phyloP scores from a whole-genome alignment of 1,140 invertebrate genomes.

The Thrips palmi region DNA sequence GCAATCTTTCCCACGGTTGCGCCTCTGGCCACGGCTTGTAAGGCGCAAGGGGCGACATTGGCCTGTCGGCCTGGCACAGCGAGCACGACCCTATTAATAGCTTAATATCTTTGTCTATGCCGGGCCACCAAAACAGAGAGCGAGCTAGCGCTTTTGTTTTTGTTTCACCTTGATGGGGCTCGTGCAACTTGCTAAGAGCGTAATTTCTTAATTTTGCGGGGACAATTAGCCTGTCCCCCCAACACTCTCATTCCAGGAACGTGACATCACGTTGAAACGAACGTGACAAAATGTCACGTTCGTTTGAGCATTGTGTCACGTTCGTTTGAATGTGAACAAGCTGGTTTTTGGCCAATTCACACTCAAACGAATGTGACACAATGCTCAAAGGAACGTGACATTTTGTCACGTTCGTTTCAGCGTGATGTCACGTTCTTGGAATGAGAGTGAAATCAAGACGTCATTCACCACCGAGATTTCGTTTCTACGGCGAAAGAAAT shows the following conservation, averaged over 20 bases:
- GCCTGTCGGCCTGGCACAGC: constrained; percentile 4
- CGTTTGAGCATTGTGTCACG: no score
- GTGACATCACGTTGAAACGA: no score
- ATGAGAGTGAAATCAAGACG: no score
- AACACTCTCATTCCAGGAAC: not conserved
- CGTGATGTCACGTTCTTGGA: no score
- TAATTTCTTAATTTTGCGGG: not conserved
- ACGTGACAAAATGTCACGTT: no score
- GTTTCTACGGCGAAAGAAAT: no score
- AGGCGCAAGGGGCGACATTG: not conserved
- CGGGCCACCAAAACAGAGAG: constrained; percentile 14
- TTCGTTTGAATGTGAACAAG: no score
- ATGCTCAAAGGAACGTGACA: no score
- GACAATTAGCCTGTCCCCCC: not conserved
- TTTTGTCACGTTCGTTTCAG: no score
- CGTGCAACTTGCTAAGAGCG: constrained; percentile 3
- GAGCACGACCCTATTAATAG: constrained; percentile 12
- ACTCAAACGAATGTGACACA: no score
- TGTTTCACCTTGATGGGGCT: constrained; percentile 14
- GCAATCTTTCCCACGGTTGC: constrained; percentile 13
- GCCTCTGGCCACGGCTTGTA: constrained; percentile 8
- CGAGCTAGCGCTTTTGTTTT: constrained; percentile 16
- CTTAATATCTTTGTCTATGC: constrained; percentile 16
- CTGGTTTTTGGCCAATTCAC: no score
- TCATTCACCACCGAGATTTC: no score